Evolutionary conservation across 2,888 invertebrate species (phyloP), one percentile per base, ranked within the genome.

Genomic region (Agonopterix subpropinquella): DNA sequence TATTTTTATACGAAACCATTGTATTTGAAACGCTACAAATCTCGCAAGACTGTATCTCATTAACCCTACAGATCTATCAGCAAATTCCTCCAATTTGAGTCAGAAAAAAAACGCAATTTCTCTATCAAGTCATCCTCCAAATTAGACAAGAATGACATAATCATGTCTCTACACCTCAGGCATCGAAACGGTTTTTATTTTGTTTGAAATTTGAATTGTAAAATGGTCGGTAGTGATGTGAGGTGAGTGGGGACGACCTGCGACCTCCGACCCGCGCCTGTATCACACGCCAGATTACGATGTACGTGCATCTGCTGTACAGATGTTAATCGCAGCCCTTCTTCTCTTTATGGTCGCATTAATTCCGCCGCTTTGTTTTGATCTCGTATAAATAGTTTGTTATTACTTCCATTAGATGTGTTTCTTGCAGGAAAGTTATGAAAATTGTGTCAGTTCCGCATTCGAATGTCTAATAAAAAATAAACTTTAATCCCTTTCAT

Each of bases 311-410:
- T 73, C 72, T 74, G 65, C 56, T 63, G 55, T 67, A 78, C 77
- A 82, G 76, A 82, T 83, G 77, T 71, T 77, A 75, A 82, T 82
- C 80, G 63, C 65, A 58, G 59, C 57, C 62, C 64, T 66, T 65
- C 65, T 70, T 62, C 70, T 65, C 53, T 75, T 75, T 77, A 78
- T 63, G 63, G 67, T 60, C 55, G 59, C 64, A 66, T 28, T 74
- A 74, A 71, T 64, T 64, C 64, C 54, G 61, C 69, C 62, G 60
- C 71, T 66, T 74, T 77, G 75, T 80, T 76, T 79, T 76, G 66
- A 74, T 75, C 74, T 70, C 70, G 67, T 76, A 77, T 76, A 80
- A 80, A 83, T 77, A 80, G 71, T 69, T 62, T 67, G 74, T 75
- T 73, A 75, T 67, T 65, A 67, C 70, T 63, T 58, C 63, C 59